Conservation (phyloP, 1,140 invertebrate genomes). For the Pararge aegeria region DNA sequence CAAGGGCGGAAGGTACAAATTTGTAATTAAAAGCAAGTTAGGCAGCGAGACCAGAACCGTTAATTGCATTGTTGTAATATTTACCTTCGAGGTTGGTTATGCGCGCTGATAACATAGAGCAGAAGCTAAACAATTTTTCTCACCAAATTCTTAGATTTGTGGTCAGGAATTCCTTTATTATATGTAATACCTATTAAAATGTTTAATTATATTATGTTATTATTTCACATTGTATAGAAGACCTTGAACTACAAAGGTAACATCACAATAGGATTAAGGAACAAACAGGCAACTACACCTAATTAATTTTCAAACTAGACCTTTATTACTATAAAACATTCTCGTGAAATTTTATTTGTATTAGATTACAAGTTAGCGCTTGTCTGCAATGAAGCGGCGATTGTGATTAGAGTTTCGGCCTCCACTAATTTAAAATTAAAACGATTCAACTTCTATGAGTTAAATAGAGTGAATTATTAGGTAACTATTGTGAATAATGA, state of each 20-base stretch:
- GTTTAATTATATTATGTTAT: background rate
- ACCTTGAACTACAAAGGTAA: slow-evolving; percentile 10
- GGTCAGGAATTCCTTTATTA: slow-evolving; percentile 12
- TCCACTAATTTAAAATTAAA: no score
- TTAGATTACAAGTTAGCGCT: no score
- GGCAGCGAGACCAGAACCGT: slow-evolving; percentile 41
- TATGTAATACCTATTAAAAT: slow-evolving; percentile 8
- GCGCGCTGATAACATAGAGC: slow-evolving; percentile 37
- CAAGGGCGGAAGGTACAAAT: slow-evolving; percentile 55
- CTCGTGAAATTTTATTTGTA: no score
- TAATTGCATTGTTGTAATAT: slow-evolving; percentile 55
- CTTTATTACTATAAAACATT: no score
- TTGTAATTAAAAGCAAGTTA: slow-evolving; percentile 49
- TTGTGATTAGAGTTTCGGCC: no score
- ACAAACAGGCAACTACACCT: no score
- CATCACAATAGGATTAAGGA: no score
- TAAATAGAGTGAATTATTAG: background rate
- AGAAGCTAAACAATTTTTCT: slow-evolving; percentile 31
- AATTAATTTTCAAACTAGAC: no score
- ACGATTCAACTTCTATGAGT: no score
- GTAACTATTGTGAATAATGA: slow-evolving; percentile 1
- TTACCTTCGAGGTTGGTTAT: slow-evolving; percentile 41
- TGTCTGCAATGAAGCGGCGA: no score
- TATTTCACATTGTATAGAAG: background rate
- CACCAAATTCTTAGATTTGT: slow-evolving; percentile 27